phyloP scores from a whole-genome alignment of 2,888 invertebrate genomes.

The Orthonychiurus folsomi region DNA sequence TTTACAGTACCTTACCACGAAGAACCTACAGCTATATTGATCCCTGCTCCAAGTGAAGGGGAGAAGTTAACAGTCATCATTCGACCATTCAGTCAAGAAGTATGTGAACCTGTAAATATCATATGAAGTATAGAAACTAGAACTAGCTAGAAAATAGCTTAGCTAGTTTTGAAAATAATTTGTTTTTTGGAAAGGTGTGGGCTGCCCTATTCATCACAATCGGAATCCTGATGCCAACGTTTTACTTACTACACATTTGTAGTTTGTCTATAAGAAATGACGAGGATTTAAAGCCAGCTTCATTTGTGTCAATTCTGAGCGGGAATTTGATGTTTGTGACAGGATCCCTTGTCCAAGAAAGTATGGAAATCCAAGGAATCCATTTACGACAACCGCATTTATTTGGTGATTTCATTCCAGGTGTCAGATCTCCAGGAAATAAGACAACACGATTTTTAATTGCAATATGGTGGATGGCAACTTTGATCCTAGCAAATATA shows the following conservation, averaged over 20 bases:
- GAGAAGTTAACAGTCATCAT: slow-evolving; percentile 36
- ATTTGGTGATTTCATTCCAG: slow-evolving; percentile 17
- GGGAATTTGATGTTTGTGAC: slow-evolving; percentile 25
- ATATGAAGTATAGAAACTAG: not conserved
- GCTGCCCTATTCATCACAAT: slow-evolving; percentile 28
- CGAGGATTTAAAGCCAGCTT: not conserved
- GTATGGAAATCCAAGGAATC: slow-evolving; percentile 14
- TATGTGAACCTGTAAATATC: too few relatives aligned
- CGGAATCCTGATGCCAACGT: slow-evolving; percentile 29
- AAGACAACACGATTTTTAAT: slow-evolving; percentile 33
- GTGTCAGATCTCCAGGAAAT: slow-evolving; percentile 31
- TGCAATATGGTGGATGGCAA: slow-evolving; percentile 36
- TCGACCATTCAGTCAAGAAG: slow-evolving; percentile 31
- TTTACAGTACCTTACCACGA: slow-evolving; percentile 34
- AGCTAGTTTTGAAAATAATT: not conserved
- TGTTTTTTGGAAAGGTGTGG: slow-evolving; percentile 33
- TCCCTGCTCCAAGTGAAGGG: slow-evolving; percentile 36
- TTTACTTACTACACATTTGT: slow-evolving; percentile 29
- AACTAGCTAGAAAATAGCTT: not conserved
- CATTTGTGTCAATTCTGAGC: not conserved
- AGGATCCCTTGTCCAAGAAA: slow-evolving; percentile 38
- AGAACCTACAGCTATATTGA: slow-evolving; percentile 34
- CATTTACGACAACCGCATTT: not conserved
- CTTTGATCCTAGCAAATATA: slow-evolving; percentile 35
- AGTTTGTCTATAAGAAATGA: slow-evolving; percentile 19